A percentile compares a stretch with the other conserved stretches of the same genome.
Conservation (phyloP, 1,140 invertebrate species). For the Physella acuta region DNA sequence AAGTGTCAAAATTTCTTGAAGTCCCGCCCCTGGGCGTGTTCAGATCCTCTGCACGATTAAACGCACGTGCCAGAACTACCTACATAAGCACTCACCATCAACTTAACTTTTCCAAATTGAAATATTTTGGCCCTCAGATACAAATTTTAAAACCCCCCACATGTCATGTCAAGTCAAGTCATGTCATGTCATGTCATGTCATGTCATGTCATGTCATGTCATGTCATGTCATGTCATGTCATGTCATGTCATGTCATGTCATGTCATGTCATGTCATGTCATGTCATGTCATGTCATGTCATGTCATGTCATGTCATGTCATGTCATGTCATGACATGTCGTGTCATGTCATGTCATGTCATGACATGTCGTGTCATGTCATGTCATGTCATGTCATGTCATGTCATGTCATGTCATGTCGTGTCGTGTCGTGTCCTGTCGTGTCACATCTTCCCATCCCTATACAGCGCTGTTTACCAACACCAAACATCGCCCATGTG, state of each 20-base stretch:
- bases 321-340: background rate
- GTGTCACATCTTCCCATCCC: too few species aligned
- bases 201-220: conserved; percentile 1
- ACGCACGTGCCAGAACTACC: too few species aligned
- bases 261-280: conserved; percentile 5
- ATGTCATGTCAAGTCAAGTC: background rate
- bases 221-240: background rate
- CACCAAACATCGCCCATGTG: too few species aligned
- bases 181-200: conserved; percentile 2
- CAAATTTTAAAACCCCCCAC: too few species aligned
- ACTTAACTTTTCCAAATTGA: too few species aligned
- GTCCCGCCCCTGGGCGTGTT: too few species aligned
- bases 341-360: conserved; percentile 8
- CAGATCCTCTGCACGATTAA: too few species aligned
- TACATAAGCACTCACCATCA: too few species aligned
- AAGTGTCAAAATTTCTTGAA: too few species aligned
- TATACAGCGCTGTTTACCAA: too few species aligned
- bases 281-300: conserved; percentile 1
- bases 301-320: conserved; percentile 1
- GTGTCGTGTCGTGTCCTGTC: conserved; percentile 4
- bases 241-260: background rate
- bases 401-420: conserved; percentile 6
- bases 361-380: conserved; percentile 1
- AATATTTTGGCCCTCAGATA: too few species aligned
- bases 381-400: conserved; percentile 8